A percentile compares a stretch with the other conserved stretches of the same genome.
These are phyloP conservation scores for Heteromormyrus szaboi DNA, from an alignment of 2,797 vertebrate genomes.

Conservation along the genomic window DNA sequence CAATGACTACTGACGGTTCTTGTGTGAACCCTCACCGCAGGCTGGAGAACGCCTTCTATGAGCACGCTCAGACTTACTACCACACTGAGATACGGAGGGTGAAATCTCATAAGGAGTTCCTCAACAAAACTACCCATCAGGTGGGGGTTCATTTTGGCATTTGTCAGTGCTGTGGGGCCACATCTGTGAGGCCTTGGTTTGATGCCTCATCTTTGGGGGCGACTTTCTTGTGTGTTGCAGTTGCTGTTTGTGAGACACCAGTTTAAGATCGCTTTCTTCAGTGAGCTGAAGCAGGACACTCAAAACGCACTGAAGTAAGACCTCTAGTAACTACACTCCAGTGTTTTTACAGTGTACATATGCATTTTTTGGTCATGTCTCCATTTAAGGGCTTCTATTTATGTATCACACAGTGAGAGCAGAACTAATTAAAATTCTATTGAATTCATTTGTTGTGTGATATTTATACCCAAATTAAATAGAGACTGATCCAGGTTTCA, in stretches of 20 bases:
- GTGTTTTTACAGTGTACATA: neutral
- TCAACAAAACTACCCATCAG: conserved; percentile 98
- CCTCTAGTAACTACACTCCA: neutral
- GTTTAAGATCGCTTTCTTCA: conserved; percentile 98
- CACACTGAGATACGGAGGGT: conserved; percentile 92
- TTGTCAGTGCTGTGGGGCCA: neutral
- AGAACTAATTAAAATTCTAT: neutral
- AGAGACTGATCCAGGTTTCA: neutral
- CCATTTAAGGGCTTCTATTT: neutral
- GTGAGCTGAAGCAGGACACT: conserved; percentile 93
- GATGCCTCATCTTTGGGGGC: neutral
- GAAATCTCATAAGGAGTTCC: conserved; percentile 97
- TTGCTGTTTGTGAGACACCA: conserved; percentile 97
- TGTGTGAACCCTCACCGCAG: conserved; percentile 49
- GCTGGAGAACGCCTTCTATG: conserved; percentile 97
- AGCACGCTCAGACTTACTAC: conserved; percentile 95
- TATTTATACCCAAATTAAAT: neutral
- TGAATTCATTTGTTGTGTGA: neutral
- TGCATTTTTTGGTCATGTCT: neutral
- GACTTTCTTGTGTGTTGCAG: conserved; percentile 54
- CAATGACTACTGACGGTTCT: neutral
- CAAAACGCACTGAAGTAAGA: conserved; percentile 96
- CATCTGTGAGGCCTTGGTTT: neutral
- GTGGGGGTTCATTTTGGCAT: conserved; percentile 47
- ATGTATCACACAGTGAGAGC: neutral